Conservation (phyloP, 2,888 invertebrate genomes). For the Chrysodeixis includens region DNA sequence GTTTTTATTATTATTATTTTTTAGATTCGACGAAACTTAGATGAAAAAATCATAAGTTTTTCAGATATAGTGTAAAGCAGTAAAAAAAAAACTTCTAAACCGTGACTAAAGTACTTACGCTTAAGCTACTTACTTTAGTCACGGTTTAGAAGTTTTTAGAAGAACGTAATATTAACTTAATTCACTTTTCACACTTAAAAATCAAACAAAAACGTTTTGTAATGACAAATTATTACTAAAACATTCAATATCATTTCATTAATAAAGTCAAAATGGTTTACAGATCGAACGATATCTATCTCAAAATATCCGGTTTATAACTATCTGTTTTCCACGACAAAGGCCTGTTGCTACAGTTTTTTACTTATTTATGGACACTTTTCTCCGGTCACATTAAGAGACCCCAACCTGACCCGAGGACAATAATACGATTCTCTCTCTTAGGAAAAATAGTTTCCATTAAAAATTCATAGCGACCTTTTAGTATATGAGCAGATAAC, state of each 20-base stretch:
- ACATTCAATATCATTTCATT: slow-evolving; percentile 14
- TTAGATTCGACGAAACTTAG: too few species aligned
- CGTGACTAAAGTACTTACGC: too few species aligned
- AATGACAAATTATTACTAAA: too few species aligned
- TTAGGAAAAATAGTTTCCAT: slow-evolving; percentile 52
- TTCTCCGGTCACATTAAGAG: slow-evolving; percentile 58
- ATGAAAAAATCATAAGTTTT: too few species aligned
- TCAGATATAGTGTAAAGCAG: too few species aligned
- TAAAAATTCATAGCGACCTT: slow-evolving; percentile 56
- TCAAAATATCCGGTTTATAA: slow-evolving; percentile 9
- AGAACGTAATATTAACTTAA: too few species aligned
- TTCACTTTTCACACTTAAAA: too few species aligned
- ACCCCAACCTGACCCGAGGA: slow-evolving; percentile 44
- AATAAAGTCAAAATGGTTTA: slow-evolving; percentile 16
- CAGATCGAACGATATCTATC: slow-evolving; percentile 24
- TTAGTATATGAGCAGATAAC: slow-evolving; percentile 46
- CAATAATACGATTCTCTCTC: slow-evolving; percentile 47
- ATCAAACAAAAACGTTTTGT: too few species aligned
- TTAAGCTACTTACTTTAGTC: too few species aligned
- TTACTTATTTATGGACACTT: slow-evolving; percentile 61
- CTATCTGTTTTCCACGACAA: slow-evolving; percentile 37
- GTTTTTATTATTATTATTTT: not conserved
- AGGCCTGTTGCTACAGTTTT: slow-evolving; percentile 41
- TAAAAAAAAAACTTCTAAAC: too few species aligned
- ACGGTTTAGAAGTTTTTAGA: too few species aligned